Evolutionary conservation across 2,113 vertebrate genomes (phyloP).

Genomic region (Salvelinus alpinus): DNA sequence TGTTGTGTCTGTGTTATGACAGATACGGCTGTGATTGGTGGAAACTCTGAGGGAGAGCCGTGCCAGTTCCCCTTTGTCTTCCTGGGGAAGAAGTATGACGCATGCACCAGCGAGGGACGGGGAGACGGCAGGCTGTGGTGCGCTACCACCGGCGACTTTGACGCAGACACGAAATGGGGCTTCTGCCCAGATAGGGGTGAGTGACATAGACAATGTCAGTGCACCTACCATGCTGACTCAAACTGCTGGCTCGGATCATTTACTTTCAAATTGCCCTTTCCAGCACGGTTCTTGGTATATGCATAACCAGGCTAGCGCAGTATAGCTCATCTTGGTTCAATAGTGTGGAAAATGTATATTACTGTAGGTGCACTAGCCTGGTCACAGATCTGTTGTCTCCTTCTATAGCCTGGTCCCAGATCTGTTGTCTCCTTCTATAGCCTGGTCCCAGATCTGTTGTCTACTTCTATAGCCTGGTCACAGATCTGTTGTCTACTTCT

Average conservation of each 20-base stretch:
- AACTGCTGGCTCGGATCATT: background rate
- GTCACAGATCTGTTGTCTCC: no score
- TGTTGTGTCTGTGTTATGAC: conserved; percentile 33
- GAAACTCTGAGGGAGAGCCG: conserved; percentile 87
- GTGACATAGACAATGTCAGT: background rate
- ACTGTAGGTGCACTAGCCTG: no score
- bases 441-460: no score
- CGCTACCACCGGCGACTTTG: conserved; percentile 84
- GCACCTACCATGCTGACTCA: no score
- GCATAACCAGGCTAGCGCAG: no score
- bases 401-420: no score
- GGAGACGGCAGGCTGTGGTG: conserved; percentile 89
- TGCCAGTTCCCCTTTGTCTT: conserved; percentile 94
- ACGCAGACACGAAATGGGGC: conserved; percentile 90
- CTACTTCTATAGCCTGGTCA: no score
- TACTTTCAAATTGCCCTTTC: background rate
- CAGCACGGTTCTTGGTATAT: no score
- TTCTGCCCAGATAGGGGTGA: conserved; percentile 89
- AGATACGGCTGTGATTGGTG: conserved; percentile 83
- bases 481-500: no score
- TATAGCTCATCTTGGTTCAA: no score
- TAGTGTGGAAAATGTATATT: no score
- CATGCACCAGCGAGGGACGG: conserved; percentile 88
- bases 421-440: no score
- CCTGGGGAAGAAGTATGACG: conserved; percentile 74